Conservation (phyloP, 2,888 invertebrate species). For the Congeria kusceri region DNA sequence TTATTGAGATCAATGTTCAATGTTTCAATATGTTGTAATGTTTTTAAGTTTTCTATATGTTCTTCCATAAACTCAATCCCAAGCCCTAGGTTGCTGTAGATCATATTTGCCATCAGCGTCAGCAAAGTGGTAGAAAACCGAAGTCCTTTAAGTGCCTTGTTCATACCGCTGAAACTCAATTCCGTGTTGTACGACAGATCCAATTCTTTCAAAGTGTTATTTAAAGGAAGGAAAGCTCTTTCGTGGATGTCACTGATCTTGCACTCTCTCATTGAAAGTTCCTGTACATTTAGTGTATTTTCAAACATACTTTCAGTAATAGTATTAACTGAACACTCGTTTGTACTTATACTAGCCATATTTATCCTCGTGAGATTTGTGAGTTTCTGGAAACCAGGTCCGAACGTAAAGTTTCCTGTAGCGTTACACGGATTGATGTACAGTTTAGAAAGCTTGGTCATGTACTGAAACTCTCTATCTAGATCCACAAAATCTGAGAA, state of each 20-base stretch:
- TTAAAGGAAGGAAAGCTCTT: slow-evolving; percentile 30
- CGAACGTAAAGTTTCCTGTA: not conserved
- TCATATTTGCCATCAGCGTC: slow-evolving; percentile 35
- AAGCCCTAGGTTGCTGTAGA: slow-evolving; percentile 22
- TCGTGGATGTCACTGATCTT: slow-evolving; percentile 21
- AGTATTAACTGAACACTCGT: slow-evolving; percentile 1
- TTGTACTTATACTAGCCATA: slow-evolving; percentile 5
- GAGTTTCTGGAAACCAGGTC: not conserved
- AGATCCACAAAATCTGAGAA: slow-evolving; percentile 12
- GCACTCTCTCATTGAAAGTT: slow-evolving; percentile 30
- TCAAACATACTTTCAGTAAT: slow-evolving; percentile 28
- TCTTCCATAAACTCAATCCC: slow-evolving; percentile 19
- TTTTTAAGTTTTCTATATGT: slow-evolving; percentile 31
- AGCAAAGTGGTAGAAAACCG: slow-evolving; percentile 22
- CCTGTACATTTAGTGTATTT: slow-evolving; percentile 12
- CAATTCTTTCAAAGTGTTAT: slow-evolving; percentile 17
- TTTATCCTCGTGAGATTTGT: not conserved
- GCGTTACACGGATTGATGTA: not conserved
- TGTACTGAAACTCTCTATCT: slow-evolving; percentile 23
- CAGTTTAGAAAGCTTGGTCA: slow-evolving; percentile 21
- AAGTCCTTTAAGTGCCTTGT: slow-evolving; percentile 36
- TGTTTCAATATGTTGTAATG: slow-evolving; percentile 29
- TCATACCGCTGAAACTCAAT: slow-evolving; percentile 45
- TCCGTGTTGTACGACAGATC: slow-evolving; percentile 55
- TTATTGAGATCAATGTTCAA: slow-evolving; percentile 58